Evolutionary conservation across 2,888 invertebrate species (phyloP).

Genomic region (Phania funesta): DNA sequence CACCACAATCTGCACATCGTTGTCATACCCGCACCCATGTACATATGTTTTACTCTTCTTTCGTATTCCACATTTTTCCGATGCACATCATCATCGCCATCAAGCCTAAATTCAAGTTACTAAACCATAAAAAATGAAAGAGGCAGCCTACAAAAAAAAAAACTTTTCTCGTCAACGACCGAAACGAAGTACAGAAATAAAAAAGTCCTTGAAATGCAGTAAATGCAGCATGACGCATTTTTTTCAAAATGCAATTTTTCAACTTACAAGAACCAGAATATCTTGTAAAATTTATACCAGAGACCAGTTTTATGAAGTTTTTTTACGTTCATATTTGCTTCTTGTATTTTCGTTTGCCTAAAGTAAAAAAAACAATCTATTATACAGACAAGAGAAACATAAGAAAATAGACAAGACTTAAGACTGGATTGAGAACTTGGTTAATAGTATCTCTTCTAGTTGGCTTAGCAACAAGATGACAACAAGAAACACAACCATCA

Average conservation of each 20-base stretch:
- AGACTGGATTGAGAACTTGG: conserved; percentile 51
- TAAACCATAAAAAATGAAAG: conserved; percentile 20
- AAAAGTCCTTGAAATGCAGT: conserved; percentile 76
- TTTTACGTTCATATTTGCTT: neutral
- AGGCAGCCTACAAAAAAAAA: conserved; percentile 29
- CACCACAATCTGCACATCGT: conserved; percentile 11
- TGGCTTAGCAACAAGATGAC: conserved; percentile 54
- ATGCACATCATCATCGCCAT: conserved; percentile 30
- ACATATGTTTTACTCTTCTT: conserved; percentile 34
- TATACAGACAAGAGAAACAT: conserved; percentile 19
- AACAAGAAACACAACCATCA: neutral
- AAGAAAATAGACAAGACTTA: conserved; percentile 44
- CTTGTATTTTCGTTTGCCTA: conserved; percentile 6
- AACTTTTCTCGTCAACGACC: conserved; percentile 70
- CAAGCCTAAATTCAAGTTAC: conserved; percentile 42
- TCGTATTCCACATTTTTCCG: conserved; percentile 28
- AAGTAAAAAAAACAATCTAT: conserved; percentile 1
- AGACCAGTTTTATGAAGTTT: conserved; percentile 39
- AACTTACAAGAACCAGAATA: conserved; percentile 62
- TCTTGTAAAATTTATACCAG: conserved; percentile 53
- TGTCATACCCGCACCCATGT: conserved; percentile 52
- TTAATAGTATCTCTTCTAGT: conserved; percentile 49
- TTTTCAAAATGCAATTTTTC: conserved; percentile 42
- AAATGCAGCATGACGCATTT: conserved; percentile 72
- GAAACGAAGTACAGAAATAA: conserved; percentile 62